A percentile compares a stretch with the other conserved stretches of the same genome.
These are phyloP conservation scores for Papilio glaucus DNA, from an alignment of 1,140 invertebrate genomes.

Conservation along the genomic window DNA sequence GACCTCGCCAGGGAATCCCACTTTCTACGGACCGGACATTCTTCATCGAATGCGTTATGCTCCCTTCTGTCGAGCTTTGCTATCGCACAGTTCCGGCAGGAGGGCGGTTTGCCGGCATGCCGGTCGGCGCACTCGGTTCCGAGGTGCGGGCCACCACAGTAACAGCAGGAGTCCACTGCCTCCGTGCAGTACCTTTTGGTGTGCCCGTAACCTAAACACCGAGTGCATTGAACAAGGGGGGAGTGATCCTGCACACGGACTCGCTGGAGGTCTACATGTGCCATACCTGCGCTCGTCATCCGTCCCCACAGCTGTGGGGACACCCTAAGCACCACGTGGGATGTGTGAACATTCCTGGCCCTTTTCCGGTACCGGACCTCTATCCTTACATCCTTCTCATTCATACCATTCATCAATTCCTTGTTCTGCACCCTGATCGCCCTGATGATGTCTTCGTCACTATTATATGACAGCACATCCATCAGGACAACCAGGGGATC, in stretches of 20 bases:
- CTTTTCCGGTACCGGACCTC: constrained; percentile 38
- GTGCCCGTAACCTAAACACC: constrained; percentile 34
- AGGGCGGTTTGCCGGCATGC: neutral
- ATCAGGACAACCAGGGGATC: constrained; percentile 42
- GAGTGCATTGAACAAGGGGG: neutral
- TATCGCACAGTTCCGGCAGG: neutral
- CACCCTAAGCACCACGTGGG: constrained; percentile 35
- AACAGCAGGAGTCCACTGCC: neutral
- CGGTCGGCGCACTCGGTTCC: constrained; percentile 15
- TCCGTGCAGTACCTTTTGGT: constrained; percentile 30
- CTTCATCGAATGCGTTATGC: constrained; percentile 6
- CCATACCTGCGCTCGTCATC: neutral
- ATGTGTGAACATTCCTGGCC: constrained; percentile 37
- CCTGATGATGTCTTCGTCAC: constrained; percentile 40
- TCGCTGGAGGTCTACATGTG: neutral
- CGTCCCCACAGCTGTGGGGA: constrained; percentile 39
- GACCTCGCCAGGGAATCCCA: constrained; percentile 5
- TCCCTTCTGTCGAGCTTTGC: neutral
- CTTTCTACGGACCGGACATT: constrained; percentile 13
- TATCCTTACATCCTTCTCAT: constrained; percentile 20
- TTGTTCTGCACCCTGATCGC: constrained; percentile 40
- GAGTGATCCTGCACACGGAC: neutral
- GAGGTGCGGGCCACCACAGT: constrained; percentile 34
- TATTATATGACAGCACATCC: constrained; percentile 30
- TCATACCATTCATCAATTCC: constrained; percentile 21